Base-by-base conservation (phyloP, 1,140 invertebrate species). In the Bombus sibiricus region DNA sequence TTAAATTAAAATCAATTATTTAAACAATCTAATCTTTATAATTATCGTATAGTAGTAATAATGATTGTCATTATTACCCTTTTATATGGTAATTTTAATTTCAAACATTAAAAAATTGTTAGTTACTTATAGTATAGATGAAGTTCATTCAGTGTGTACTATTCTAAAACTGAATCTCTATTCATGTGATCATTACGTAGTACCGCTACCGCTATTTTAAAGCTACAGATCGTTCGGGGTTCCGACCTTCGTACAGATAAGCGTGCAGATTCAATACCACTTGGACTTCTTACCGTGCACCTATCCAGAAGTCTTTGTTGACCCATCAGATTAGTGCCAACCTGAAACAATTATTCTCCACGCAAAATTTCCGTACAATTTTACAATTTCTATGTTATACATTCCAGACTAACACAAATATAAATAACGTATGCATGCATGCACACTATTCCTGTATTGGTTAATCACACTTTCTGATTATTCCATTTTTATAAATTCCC, bases 161-260 rank as follows among this genome's bases (percentile, higher is more conserved):
- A 71, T 78, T 84, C 83, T 79, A 79, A 84, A 84, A 79, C n/a
- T 72, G 66, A 79, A 84, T 25, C 81, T 84, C 83, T 79, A 84
- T 79, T 79, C 66, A 84, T 84, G 68, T 79, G 83, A 84, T 64
- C 83, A 32, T 84, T 84, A 79, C 76, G 83, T 79, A 84, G 83
- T 43, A 71, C 22, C 41, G 83, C 76, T 43, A 78, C 28, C 57
- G 83, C 76, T 84, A 84, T 84, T 84, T 84, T 79, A 72, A 72
- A 84, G 76, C 57, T 25, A 34, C 47, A 72, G 76, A 77, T 77
- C 83, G 68, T 47, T 79, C 75, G 66, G 47, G 28, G 66, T 84
- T 68, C 32, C 66, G 83, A 84, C 83, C 74, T 84, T 84, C 83
- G 32, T 72, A 22, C 76, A 72, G 75, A 79, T 62, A 79, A 84